Base-by-base conservation (phyloP, 2,113 vertebrate species). In the Urocitellus parryii region DNA sequence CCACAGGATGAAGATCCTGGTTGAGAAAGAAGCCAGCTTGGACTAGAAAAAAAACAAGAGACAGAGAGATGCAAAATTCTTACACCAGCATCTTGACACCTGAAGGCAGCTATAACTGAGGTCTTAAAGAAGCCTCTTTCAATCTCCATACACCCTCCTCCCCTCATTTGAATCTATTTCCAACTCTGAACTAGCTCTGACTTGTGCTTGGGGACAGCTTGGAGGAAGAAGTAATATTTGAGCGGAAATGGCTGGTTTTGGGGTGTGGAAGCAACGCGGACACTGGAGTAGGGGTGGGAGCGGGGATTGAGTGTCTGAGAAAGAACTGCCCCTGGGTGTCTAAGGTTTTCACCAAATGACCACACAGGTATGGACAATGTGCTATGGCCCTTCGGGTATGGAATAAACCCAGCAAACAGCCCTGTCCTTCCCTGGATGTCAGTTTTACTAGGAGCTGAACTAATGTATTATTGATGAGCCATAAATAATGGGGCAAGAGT, bases 401-500 rank as follows among this genome's bases (percentile, higher is more conserved):
- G 83, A 94, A 88, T 93, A 82, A 94, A 80, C n/a, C 93, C 92
- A 95, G 78, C 39, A 96, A 89, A 94, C 58, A 87, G 45, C 58
- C 29, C 91, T 67, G 42, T 80, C 58, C 51, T 82, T 13, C 45
- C 48, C 14, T 94, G 73, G n/a, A 29, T 37, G 61, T 80, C 88
- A 88, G 81, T 63, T 89, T 96, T 89, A 37, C 87, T 63, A 56
- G 16, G 39, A 94, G n/a, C 42, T 1, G 29, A 95, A n/a, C 86
- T 97, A 95, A 97, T 96, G 95, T 65, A 84, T 95, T 95, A 90
- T 92, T 94, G 91, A 98, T 98, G 91, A 97, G 72, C 89, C 96
- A 61, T 96, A 96, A 97, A 89, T 96, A 96, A 97, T 93, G 45
- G 86, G 83, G 56, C 20, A 29, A 58, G 90, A 51, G 61, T 93